Conservation (phyloP, 2,888 invertebrate genomes). For the Augiades crinisus region DNA sequence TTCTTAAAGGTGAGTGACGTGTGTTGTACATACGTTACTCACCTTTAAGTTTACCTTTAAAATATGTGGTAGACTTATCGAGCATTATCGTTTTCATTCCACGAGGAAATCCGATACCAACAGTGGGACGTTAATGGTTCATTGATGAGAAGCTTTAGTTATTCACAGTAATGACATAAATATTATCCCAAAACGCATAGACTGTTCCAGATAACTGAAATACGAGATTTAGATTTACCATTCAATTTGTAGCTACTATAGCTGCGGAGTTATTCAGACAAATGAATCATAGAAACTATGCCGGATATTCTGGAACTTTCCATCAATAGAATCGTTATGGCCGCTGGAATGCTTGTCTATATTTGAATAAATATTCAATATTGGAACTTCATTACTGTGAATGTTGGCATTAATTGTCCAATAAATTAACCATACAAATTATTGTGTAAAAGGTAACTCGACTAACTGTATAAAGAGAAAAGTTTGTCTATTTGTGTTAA, state of each 20-base stretch:
- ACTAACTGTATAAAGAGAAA: too few relatives aligned
- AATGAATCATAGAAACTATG: constrained; percentile 12
- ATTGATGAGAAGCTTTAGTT: too few relatives aligned
- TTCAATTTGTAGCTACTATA: constrained; percentile 11
- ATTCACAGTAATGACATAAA: neutral
- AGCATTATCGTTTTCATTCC: too few relatives aligned
- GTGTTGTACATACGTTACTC: too few relatives aligned
- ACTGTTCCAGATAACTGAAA: neutral
- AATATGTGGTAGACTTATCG: too few relatives aligned
- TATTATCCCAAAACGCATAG: neutral
- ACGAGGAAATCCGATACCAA: too few relatives aligned
- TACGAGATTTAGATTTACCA: neutral
- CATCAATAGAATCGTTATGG: constrained; percentile 8
- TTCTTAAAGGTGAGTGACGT: too few relatives aligned
- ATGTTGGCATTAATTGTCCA: neutral
- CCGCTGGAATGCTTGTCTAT: constrained; percentile 8
- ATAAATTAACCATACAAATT: neutral
- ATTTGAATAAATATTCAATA: constrained; percentile 1
- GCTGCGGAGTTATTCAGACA: neutral
- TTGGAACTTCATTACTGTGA: neutral
- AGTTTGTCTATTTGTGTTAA: neutral
- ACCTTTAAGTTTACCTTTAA: too few relatives aligned
- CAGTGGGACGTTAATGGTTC: too few relatives aligned
- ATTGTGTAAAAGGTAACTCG: too few relatives aligned
- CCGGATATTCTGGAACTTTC: constrained; percentile 12